These are phyloP conservation scores for Eristalis intricaria DNA, from an alignment of 2,888 invertebrate genomes.

Conservation along the genomic window DNA sequence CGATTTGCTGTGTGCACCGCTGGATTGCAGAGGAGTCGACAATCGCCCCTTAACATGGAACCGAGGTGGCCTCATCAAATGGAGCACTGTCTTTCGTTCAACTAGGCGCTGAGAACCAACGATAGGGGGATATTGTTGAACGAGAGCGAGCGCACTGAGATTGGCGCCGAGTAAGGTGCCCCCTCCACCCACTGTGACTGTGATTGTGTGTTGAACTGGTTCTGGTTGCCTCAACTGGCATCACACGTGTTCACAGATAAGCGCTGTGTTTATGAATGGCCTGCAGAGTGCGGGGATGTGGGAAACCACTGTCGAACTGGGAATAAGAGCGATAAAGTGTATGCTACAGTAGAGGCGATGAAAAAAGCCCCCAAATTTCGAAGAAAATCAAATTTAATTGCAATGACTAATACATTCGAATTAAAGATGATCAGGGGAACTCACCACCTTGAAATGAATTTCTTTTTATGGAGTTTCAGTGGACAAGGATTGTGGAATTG, in stretches of 20 bases:
- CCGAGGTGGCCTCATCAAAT: slow-evolving; percentile 74
- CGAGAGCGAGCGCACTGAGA: neutral
- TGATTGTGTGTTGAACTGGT: neutral
- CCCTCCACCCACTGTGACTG: neutral
- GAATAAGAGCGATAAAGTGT: neutral
- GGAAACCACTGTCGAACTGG: neutral
- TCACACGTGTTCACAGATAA: slow-evolving; percentile 9
- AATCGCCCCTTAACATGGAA: slow-evolving; percentile 38
- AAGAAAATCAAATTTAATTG: no score
- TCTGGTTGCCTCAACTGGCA: neutral
- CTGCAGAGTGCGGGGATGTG: neutral
- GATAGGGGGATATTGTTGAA: slow-evolving; percentile 52
- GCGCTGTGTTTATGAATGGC: neutral
- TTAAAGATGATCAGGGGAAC: no score
- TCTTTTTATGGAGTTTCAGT: no score
- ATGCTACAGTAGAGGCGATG: slow-evolving; percentile 14
- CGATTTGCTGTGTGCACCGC: slow-evolving; percentile 47
- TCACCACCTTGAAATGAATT: no score
- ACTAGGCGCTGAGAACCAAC: slow-evolving; percentile 64
- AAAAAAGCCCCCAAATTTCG: neutral
- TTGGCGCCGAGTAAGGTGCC: slow-evolving; percentile 15
- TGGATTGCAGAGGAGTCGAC: slow-evolving; percentile 15
- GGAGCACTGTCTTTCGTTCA: slow-evolving; percentile 74
- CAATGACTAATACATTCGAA: no score
- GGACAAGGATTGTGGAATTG: no score